Base-by-base conservation (phyloP, 1,140 invertebrate species). In the Eupristina koningsbergeri region DNA sequence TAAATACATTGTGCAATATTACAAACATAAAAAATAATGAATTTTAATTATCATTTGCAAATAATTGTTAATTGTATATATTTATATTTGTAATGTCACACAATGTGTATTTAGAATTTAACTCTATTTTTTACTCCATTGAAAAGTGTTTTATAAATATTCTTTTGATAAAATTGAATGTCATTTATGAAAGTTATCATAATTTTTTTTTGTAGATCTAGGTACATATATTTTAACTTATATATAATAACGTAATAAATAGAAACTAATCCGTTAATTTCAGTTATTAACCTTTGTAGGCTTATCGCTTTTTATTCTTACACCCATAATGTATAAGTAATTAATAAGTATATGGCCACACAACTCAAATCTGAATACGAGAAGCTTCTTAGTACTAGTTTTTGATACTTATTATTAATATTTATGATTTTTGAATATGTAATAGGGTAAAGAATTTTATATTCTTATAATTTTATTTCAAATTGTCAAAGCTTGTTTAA, bases 211-310 rank as follows among this genome's bases (percentile, higher is more conserved):
- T n/a, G 22, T 19, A 9, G 45, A 45, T 41, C 26, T 19, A 67
- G 47, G 19, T 53, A 41, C 13, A 11, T 3, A 39, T 47, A 67
- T 19, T 61, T 74, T 81, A 36, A 81, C 80, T 81, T 45, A 75
- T 75, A 22, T 26, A 34, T 36, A 15, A 63, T 0, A 26, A 67
- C 11, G 36, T 45, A 31, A n/a, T 63, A 73, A 69, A 83, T 67
- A 73, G 50, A 63, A 78, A 83, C 63, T 78, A 79, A 77, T 50
- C 76, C 29, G 73, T n/a, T 64, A 74, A 84, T 84, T 84, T 71
- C 69, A 74, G 76, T 84, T 74, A 80, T 84, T 83, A 84, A 39
- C 19, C 69, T 26, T 50, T 58, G 34, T 53, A 71, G 63, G 31
- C 50, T 78, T 71, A 78, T 77, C n/a, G 47, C 74, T 58, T 53